phyloP scores from a whole-genome alignment of 2,113 vertebrate species.

The Catharus bicknelli region DNA sequence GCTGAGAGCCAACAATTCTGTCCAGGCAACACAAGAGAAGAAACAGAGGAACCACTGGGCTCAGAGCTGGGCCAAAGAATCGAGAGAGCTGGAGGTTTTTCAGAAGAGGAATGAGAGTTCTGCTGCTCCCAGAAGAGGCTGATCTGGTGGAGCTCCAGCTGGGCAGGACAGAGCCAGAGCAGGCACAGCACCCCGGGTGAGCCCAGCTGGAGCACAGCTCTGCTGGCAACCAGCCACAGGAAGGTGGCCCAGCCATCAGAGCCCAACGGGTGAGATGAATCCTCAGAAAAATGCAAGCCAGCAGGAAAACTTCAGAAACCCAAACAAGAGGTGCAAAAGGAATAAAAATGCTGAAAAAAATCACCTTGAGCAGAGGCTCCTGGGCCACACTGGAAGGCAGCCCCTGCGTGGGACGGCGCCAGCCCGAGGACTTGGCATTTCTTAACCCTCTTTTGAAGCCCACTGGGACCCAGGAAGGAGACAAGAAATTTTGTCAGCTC shows the following conservation, averaged over 20 bases:
- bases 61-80: background rate
- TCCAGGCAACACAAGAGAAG: background rate
- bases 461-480: background rate
- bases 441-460: background rate
- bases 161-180: accelerated
- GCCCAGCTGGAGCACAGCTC: background rate
- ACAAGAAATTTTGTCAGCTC: background rate
- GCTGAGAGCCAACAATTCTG: background rate
- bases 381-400: background rate
- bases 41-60: background rate
- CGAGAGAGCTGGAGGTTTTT: background rate
- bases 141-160: background rate
- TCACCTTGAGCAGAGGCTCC: background rate
- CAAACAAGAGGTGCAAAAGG: background rate
- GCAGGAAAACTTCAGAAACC: background rate
- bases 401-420: background rate
- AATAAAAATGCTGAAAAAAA: background rate
- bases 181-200: accelerated
- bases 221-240: background rate
- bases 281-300: constrained; percentile 8
- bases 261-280: background rate
- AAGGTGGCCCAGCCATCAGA: background rate
- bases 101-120: background rate
- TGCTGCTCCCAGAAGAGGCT: background rate
- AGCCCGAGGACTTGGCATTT: background rate